Evolutionary conservation across 2,113 vertebrate genomes (phyloP).

Genomic region (Indicator maculatus): DNA sequence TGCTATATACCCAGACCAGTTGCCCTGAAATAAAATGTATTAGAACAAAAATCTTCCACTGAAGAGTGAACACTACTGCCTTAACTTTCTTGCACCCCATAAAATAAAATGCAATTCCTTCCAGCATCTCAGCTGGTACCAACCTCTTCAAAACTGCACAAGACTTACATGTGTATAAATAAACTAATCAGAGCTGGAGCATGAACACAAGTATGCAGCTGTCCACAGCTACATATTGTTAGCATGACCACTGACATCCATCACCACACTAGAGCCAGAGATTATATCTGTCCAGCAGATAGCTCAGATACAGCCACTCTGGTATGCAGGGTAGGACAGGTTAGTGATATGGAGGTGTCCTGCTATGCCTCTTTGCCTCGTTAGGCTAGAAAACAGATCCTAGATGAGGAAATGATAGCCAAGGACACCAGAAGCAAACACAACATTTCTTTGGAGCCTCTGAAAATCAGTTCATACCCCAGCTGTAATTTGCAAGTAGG

Average conservation of each 20-base stretch:
- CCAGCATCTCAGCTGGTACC: not conserved
- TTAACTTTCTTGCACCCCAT: not conserved
- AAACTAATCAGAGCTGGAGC: not conserved
- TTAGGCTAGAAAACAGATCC: not conserved
- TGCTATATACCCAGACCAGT: not conserved
- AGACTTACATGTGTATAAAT: not conserved
- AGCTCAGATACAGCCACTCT: not conserved
- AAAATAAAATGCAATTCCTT: not conserved
- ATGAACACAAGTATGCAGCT: not conserved
- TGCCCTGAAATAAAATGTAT: not conserved
- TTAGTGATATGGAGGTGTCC: not conserved
- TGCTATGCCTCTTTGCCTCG: not conserved
- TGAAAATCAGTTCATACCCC: not conserved
- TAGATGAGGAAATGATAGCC: not conserved
- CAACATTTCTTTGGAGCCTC: not conserved
- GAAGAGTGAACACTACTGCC: not conserved
- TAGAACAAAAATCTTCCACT: not conserved
- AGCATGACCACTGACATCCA: not conserved
- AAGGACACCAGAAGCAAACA: not conserved
- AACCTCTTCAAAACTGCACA: not conserved
- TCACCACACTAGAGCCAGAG: not conserved
- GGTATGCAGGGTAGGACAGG: not conserved
- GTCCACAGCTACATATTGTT: not conserved
- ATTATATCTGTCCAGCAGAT: not conserved
- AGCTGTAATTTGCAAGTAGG: not conserved